These are phyloP conservation scores for Dendrolimus punctatus DNA, from an alignment of 1,140 invertebrate genomes.

Conservation along the genomic window DNA sequence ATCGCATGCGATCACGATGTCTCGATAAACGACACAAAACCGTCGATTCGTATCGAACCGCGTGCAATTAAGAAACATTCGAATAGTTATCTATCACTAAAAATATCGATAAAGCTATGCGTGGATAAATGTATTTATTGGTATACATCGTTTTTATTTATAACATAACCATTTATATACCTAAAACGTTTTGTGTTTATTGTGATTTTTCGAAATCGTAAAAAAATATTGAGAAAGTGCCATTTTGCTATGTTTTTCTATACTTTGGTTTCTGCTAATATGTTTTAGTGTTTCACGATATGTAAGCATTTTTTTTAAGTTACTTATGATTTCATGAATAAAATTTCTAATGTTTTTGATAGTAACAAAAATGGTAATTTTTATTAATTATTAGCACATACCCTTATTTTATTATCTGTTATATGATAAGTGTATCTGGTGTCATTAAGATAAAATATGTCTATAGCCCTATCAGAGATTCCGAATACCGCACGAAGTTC, in stretches of 20 bases:
- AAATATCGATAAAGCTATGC: constrained; percentile 31
- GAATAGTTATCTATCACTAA: constrained; percentile 14
- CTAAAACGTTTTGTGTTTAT: constrained; percentile 7
- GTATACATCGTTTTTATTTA: constrained; percentile 35
- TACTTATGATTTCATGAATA: constrained; percentile 14
- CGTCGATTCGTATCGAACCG: constrained; percentile 16
- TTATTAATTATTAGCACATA: no score
- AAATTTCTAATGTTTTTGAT: constrained; percentile 13
- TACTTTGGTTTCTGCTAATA: not conserved
- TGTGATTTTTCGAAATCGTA: constrained; percentile 3
- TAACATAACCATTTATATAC: constrained; percentile 19
- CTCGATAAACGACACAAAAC: constrained; percentile 7
- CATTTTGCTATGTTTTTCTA: constrained; percentile 6
- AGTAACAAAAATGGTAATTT: not conserved
- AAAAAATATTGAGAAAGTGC: constrained; percentile 7
- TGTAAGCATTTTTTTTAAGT: constrained; percentile 20
- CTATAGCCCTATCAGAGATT: no score
- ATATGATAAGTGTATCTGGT: no score
- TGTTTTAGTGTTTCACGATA: no score
- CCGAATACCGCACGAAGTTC: no score
- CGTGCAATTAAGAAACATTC: constrained; percentile 26
- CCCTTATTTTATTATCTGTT: no score
- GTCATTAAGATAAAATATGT: no score
- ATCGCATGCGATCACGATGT: constrained; percentile 3
- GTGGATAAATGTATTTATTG: constrained; percentile 47